These are phyloP conservation scores for Hemithea aestivaria DNA, from an alignment of 2,888 invertebrate genomes.

Conservation along the genomic window DNA sequence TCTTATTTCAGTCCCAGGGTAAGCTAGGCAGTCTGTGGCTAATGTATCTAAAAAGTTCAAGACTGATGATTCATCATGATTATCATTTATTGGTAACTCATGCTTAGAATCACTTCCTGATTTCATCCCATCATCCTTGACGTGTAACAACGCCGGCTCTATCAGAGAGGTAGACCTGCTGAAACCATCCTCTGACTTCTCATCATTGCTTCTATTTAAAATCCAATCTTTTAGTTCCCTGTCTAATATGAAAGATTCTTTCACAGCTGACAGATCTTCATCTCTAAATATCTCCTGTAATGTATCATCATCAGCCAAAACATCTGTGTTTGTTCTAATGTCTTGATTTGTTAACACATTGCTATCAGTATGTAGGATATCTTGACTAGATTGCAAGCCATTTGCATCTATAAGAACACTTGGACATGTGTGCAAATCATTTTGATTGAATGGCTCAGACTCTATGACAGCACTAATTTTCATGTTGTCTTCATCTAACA, in stretches of 20 bases:
- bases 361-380: conserved; percentile 12
- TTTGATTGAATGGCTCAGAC: conserved; percentile 5
- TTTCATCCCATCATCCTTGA: conserved; percentile 37
- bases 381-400: conserved; percentile 9
- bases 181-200: conserved; percentile 51
- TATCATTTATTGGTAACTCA: conserved; percentile 22
- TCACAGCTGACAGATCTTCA: conserved; percentile 45
- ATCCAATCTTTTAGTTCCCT: conserved; percentile 53
- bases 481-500: conserved; percentile 3
- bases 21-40: conserved; percentile 58
- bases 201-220: conserved; percentile 41
- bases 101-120: conserved; percentile 23
- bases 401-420: conserved; percentile 5
- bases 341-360: conserved; percentile 1
- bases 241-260: conserved; percentile 42
- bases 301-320: conserved; percentile 26
- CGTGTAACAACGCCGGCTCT: conserved; percentile 53
- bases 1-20: conserved; percentile 65
- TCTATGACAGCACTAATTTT: conserved; percentile 4
- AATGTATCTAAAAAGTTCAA: conserved; percentile 66
- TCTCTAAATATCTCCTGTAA: conserved; percentile 51
- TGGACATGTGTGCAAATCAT: conserved; percentile 12
- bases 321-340: conserved; percentile 7
- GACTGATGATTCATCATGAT: conserved; percentile 56
- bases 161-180: conserved; percentile 51